Percentiles rank a stretch among this genome's conserved stretches.
Conservation (phyloP, 2,113 vertebrate genomes). For the Fulmarus glacialis region DNA sequence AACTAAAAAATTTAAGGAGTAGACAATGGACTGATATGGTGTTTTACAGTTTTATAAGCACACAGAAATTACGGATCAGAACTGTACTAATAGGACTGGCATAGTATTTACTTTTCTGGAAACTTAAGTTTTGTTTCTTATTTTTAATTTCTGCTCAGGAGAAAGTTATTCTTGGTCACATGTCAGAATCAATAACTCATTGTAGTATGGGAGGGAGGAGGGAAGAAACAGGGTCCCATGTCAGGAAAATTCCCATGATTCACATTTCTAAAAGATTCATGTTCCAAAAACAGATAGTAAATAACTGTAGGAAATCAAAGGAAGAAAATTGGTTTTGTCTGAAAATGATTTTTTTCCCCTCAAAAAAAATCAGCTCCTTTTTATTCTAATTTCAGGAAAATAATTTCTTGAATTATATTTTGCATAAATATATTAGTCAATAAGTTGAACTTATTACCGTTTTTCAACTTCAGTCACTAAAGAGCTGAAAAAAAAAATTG, state of each 20-base stretch:
- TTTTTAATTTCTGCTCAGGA: background rate
- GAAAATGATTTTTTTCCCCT: background rate
- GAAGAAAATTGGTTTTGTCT: background rate
- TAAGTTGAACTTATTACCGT: fast-evolving
- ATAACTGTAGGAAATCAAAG: background rate
- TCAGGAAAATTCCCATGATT: background rate
- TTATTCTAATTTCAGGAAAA: background rate
- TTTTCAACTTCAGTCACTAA: background rate
- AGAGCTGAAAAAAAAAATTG: background rate
- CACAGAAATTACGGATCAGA: background rate
- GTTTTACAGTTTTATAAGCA: background rate
- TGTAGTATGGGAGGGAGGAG: background rate
- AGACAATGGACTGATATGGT: fast-evolving
- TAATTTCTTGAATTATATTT: background rate
- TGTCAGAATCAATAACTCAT: background rate
- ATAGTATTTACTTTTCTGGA: background rate
- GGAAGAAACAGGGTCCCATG: background rate
- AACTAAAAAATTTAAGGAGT: background rate
- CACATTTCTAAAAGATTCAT: background rate
- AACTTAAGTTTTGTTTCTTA: background rate
- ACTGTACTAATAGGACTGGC: fast-evolving
- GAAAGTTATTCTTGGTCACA: background rate
- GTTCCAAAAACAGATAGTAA: background rate
- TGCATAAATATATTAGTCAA: background rate
- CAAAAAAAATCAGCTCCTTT: background rate